Evolutionary conservation across 2,113 vertebrate species (phyloP).

Genomic region (Deroptyus accipitrinus): DNA sequence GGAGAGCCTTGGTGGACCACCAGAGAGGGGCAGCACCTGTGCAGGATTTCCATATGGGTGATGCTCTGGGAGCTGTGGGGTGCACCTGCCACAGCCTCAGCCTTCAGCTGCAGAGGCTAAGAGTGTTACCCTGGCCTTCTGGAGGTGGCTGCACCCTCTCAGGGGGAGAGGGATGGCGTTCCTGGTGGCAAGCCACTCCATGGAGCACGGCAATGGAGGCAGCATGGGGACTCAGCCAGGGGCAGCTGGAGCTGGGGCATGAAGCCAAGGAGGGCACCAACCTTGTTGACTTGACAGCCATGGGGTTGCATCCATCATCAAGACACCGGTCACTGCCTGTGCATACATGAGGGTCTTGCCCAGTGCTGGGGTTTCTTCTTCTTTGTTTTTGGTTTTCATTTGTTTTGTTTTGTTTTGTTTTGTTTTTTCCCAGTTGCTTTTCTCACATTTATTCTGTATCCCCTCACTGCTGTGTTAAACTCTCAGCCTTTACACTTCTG

Average conservation of each 20-base stretch:
- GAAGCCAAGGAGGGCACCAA: not conserved
- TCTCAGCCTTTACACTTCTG: not conserved
- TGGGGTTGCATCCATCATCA: not conserved
- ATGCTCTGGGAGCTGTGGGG: not conserved
- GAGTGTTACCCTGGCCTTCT: not conserved
- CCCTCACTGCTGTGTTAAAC: not conserved
- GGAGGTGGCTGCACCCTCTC: not conserved
- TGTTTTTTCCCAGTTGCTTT: not conserved
- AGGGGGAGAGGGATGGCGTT: not conserved
- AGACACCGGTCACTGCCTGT: fast-evolving
- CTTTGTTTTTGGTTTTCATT: not conserved
- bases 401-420: not conserved
- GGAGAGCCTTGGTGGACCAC: not conserved
- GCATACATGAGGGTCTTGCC: fast-evolving
- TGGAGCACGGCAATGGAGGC: not conserved
- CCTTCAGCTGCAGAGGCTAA: not conserved
- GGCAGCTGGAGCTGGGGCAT: fast-evolving
- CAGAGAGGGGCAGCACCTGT: not conserved
- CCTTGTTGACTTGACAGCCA: not conserved
- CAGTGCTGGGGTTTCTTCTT: not conserved
- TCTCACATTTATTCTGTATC: not conserved
- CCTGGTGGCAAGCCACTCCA: not conserved
- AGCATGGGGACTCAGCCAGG: not conserved
- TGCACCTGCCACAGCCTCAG: fast-evolving
- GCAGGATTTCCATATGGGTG: not conserved